Evolutionary conservation across 92 coral and sea anemone genomes (phyloP).

Genomic region (Muricea muricata): DNA sequence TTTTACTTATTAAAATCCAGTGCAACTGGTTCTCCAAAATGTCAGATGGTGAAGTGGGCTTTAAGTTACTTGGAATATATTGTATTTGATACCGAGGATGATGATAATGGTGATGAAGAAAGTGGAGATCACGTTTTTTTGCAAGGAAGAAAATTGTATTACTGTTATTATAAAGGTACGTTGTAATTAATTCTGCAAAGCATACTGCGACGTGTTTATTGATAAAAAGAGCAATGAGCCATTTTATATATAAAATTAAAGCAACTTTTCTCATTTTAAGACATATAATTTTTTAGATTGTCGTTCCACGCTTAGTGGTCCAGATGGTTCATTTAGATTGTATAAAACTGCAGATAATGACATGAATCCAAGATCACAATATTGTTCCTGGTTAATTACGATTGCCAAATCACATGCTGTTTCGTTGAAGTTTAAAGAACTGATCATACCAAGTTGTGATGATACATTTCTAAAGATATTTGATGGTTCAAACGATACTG

Average conservation of each 20-base stretch:
- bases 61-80: slow-evolving; percentile 21
- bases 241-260: too few species aligned
- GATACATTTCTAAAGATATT: too few species aligned
- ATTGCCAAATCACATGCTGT: neutral
- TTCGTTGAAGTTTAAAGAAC: neutral
- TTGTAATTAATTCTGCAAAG: too few species aligned
- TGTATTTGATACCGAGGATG: too few species aligned
- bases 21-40: too few species aligned
- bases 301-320: neutral
- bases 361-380: too few species aligned
- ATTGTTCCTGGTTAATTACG: slow-evolving; percentile 1
- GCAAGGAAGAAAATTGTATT: neutral
- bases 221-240: too few species aligned
- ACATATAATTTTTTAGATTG: slow-evolving; percentile 16
- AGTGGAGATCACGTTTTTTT: slow-evolving; percentile 1
- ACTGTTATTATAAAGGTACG: slow-evolving; percentile 34
- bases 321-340: neutral
- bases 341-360: neutral
- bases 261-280: too few species aligned
- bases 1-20: neutral
- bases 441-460: neutral
- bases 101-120: neutral
- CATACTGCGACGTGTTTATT: too few species aligned
- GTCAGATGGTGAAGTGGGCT: slow-evolving; percentile 32
- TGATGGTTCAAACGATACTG: too few species aligned